phyloP scores from a whole-genome alignment of 2,888 invertebrate species.

The Cephus pulcher region DNA sequence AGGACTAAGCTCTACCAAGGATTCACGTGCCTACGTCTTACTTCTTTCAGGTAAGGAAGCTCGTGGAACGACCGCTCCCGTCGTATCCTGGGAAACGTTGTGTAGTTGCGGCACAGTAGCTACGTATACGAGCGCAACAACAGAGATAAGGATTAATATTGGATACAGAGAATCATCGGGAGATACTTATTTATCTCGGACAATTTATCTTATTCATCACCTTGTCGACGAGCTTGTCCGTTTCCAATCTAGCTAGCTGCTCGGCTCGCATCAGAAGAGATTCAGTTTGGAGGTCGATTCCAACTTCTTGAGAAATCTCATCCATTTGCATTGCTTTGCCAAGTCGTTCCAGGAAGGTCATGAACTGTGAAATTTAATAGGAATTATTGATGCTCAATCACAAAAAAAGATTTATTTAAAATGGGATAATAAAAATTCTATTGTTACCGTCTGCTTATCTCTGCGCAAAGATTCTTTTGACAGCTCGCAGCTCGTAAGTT shows the following conservation, averaged over 20 bases:
- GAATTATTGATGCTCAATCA: neutral
- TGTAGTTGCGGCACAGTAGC: slow-evolving; percentile 80
- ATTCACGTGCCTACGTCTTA: slow-evolving; percentile 67
- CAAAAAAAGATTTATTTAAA: neutral
- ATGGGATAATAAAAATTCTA: neutral
- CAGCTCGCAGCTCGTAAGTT: slow-evolving; percentile 79
- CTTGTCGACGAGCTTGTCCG: slow-evolving; percentile 86
- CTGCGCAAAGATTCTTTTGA: slow-evolving; percentile 79
- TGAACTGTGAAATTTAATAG: slow-evolving; percentile 71
- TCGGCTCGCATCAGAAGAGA: slow-evolving; percentile 87
- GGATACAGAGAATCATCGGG: neutral
- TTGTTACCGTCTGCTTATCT: slow-evolving; percentile 76
- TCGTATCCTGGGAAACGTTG: slow-evolving; percentile 78
- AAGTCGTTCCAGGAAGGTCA: slow-evolving; percentile 85
- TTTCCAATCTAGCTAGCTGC: slow-evolving; percentile 83
- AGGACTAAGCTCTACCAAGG: slow-evolving; percentile 5
- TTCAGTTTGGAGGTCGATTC: slow-evolving; percentile 85
- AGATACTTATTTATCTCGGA: neutral
- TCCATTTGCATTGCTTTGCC: slow-evolving; percentile 87
- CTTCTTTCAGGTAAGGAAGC: slow-evolving; percentile 81
- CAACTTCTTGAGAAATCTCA: slow-evolving; percentile 83
- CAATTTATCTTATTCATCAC: slow-evolving; percentile 64
- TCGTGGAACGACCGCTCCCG: slow-evolving; percentile 85
- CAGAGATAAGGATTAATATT: slow-evolving; percentile 12
- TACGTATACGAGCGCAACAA: slow-evolving; percentile 62